Evolutionary conservation across 2,113 vertebrate genomes (phyloP).

Genomic region (Trinectes maculatus): DNA sequence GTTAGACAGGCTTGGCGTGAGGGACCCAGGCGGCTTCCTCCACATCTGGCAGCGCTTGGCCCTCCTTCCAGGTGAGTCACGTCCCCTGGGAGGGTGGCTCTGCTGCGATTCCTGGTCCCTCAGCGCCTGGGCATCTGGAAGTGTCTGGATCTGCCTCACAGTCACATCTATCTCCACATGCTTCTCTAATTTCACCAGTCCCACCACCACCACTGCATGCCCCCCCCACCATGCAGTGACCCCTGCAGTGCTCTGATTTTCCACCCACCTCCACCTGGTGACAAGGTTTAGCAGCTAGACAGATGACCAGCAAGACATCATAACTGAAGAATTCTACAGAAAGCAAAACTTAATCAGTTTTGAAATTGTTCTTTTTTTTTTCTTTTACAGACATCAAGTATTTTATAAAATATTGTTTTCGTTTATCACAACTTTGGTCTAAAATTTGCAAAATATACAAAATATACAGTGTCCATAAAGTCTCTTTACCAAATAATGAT

Average conservation of each 20-base stretch:
- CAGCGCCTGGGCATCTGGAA: constrained; percentile 91
- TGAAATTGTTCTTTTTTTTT: neutral
- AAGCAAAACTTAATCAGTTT: neutral
- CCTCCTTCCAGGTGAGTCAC: constrained; percentile 95
- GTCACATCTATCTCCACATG: constrained; percentile 92
- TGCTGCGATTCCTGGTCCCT: constrained; percentile 58
- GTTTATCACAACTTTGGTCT: too few relatives aligned
- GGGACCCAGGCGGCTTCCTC: constrained; percentile 88
- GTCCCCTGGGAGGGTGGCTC: constrained; percentile 92
- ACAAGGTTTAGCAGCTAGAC: constrained; percentile 24
- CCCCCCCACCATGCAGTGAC: constrained; percentile 64
- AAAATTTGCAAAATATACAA: too few relatives aligned
- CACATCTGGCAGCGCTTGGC: constrained; percentile 96
- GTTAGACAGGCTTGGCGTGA: constrained; percentile 88
- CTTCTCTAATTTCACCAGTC: constrained; percentile 90
- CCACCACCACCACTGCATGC: constrained; percentile 48
- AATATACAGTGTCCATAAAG: too few relatives aligned
- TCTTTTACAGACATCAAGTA: neutral
- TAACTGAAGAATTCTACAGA: neutral
- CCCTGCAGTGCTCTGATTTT: constrained; percentile 76
- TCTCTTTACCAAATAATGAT: too few relatives aligned
- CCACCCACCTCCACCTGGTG: constrained; percentile 74
- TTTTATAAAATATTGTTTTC: too few relatives aligned
- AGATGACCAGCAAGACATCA: constrained; percentile 9
- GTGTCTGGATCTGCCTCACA: constrained; percentile 90